Base-by-base conservation (phyloP, 23 tunicate species). In the Corella eumyota region DNA sequence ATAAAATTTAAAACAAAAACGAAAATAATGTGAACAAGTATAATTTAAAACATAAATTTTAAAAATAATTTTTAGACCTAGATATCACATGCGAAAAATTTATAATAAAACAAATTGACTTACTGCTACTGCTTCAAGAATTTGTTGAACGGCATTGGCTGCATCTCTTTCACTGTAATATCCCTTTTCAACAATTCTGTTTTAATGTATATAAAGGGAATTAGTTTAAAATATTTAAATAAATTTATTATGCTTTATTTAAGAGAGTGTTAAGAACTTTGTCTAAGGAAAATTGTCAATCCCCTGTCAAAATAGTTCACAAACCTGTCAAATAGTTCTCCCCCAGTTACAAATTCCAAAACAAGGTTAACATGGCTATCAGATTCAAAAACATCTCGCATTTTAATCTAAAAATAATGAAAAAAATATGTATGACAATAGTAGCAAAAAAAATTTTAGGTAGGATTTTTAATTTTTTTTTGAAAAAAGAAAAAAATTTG, bases 311-410 rank as follows among this genome's bases (percentile, higher is more conserved):
- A 11, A 11, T 44, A 44, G 25, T 56, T 56, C 1, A 33, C 22
- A n/a, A 59, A 88, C 96, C 81, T 88, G 77, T 88, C 96, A 67
- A 88, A 88, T 1, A 88, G 57, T 53, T 88, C 90, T 45, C 96
- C 96, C 7, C 96, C 96, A 51, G 68, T 79, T 3, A 79, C 96
- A 45, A 45, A 58, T 47, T 88, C 96, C 30, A 88, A 68, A 33
- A 88, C 80, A 57, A 88, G 66, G 34, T 77, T 60, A 51, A 88
- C 50, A n/a, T 73, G 40, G 4, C 53, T 44, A 0, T 60, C 59
- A 47, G 84, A 67, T 53, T 88, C 96, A 72, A 50, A 88, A 26
- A 88, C 68, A 30, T 78, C 88, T 37, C 44, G 48, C 20, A 88
- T 46, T 36, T 79, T 73, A 48, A 88, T 79, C 96, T 88, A 55